A percentile compares a stretch with the other conserved stretches of the same genome.
These are phyloP conservation scores for Oryzias javanicus DNA, from an alignment of 2,113 vertebrate species.

Conservation along the genomic window DNA sequence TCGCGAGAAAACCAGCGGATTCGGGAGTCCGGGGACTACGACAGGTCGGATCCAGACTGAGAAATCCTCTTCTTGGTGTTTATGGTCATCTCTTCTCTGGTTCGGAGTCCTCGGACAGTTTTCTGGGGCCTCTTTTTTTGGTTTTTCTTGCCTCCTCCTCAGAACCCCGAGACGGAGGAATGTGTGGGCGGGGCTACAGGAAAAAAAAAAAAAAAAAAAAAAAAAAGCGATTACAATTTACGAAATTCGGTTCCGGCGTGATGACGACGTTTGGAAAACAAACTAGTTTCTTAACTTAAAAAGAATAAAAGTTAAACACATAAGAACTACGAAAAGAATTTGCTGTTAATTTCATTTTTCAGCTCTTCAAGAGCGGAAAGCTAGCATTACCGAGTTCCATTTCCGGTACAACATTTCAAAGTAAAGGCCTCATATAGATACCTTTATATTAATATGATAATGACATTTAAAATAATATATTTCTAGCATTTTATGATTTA, in stretches of 20 bases:
- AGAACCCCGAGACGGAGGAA: conserved; percentile 51
- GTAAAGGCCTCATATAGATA: conserved; percentile 15
- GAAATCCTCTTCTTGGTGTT: conserved; percentile 26
- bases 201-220: not conserved
- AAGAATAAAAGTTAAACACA: not conserved
- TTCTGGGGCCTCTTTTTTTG: not conserved
- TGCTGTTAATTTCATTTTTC: not conserved
- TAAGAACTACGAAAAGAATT: not conserved
- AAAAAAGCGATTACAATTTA: not conserved
- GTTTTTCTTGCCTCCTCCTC: conserved; percentile 39
- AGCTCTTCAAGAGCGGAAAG: not conserved
- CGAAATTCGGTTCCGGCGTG: too few relatives aligned
- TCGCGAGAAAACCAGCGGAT: not conserved
- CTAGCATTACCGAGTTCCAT: fast-evolving
- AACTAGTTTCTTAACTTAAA: too few relatives aligned
- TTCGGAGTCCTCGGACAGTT: conserved; percentile 26
- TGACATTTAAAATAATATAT: too few relatives aligned
- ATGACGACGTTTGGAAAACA: too few relatives aligned
- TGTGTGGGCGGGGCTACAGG: conserved; percentile 53
- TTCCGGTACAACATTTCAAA: conserved; percentile 33
- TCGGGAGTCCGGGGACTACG: not conserved
- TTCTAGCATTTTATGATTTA: too few relatives aligned
- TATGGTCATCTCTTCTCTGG: conserved; percentile 44
- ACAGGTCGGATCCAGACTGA: not conserved
- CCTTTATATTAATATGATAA: too few relatives aligned